Evolutionary conservation across 2,113 vertebrate species (phyloP).

Genomic region (Cynocephalus volans): DNA sequence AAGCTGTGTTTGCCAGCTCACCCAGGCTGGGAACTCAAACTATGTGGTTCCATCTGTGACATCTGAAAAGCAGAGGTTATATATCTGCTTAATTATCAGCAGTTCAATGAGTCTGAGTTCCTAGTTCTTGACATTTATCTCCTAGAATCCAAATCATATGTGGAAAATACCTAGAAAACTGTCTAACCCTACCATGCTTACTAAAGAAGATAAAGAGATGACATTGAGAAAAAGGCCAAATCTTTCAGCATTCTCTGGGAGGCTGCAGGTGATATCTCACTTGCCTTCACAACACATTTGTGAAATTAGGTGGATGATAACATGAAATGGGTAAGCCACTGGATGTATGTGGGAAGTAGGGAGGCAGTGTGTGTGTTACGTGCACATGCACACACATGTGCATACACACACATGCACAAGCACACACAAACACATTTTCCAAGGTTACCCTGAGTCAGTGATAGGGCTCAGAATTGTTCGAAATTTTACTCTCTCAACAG

Average conservation of each 20-base stretch:
- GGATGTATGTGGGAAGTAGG: neutral
- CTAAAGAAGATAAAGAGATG: neutral
- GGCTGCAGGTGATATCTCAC: neutral
- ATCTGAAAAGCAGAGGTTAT: neutral
- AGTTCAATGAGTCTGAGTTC: neutral
- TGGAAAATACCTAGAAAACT: slow-evolving; percentile 14
- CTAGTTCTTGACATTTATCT: slow-evolving; percentile 21
- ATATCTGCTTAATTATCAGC: neutral
- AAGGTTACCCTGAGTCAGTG: neutral
- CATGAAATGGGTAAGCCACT: neutral
- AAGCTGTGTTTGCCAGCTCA: neutral
- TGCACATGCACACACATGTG: accelerated
- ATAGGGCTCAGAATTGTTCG: neutral
- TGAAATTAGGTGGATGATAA: neutral
- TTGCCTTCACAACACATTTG: neutral
- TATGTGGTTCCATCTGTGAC: neutral
- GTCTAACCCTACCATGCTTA: neutral
- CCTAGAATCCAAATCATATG: slow-evolving; percentile 24
- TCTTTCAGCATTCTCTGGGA: slow-evolving; percentile 1
- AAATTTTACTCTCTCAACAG: neutral
- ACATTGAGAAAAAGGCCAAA: neutral
- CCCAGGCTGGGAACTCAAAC: neutral
- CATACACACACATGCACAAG: neutral
- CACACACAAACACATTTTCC: neutral
- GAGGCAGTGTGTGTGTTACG: neutral